Base-by-base conservation (phyloP, 2,113 vertebrate species). In the Rhabdomys dilectus region DNA sequence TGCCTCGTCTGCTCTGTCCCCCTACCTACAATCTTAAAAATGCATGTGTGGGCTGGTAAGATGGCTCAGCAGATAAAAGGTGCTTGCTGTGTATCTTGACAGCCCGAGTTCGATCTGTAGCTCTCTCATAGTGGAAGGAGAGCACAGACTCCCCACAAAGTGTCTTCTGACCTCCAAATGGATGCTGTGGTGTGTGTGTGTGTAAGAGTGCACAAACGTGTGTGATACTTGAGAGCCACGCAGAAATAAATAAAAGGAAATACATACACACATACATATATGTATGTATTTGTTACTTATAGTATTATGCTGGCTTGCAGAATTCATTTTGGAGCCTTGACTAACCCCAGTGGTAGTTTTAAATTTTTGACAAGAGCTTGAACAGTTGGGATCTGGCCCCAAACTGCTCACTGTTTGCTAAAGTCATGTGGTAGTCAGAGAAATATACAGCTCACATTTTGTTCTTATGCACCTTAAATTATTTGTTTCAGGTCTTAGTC, bases 351-450 rank as follows among this genome's bases (percentile, higher is more conserved):
- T 17, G 75, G n/a, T 36, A 64, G 75, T 77, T 91, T 92, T 96
- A 80, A 97, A 95, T 93, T 81, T 91, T 77, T 96, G 94, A 89
- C 91, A 76, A 89, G 31, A 53, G 48, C 48, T 93, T 39, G 19
- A n/a, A 16, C 53, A 48, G 1, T n/a, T 58, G 75, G 60, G 76
- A 77, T 34, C 53, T 81, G 93, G 66, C 80, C 56, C 77, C n/a
- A 53, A 1, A 53, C 51, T 84, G 56, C 56, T 91, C 82, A 70
- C 13, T 7, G 66, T 96, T 84, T 95, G 95, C 87, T 53, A 7
- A 31, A 60, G 78, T 95, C 84, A 85, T 70, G 60, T 91, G 94
- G 93, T 48, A 10, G 58, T 76, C 77, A 45, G 77, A 62, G 86
- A 72, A 92, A 89, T 88, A 70, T 94, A 70, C 90, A 92, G 1